phyloP scores from a whole-genome alignment of 2,113 vertebrate species.

The Clupea harengus region DNA sequence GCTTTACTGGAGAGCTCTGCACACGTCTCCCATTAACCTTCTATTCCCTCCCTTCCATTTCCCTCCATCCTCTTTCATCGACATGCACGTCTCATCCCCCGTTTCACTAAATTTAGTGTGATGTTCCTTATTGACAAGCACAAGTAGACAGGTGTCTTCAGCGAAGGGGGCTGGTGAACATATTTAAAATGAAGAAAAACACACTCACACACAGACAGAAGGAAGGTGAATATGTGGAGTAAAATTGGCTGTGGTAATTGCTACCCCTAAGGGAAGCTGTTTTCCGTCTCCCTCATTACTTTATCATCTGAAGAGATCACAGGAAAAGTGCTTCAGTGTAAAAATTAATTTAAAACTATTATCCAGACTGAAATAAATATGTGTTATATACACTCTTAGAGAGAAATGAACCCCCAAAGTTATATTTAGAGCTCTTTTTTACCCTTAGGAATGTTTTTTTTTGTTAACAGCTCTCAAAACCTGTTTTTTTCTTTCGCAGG shows the following conservation, averaged over 20 bases:
- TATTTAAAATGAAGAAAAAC: not conserved
- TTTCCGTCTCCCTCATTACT: constrained; percentile 18
- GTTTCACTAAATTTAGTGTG: not conserved
- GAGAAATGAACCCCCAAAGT: not conserved
- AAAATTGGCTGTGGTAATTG: constrained; percentile 30
- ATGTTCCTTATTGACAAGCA: not conserved
- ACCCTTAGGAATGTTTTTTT: not conserved
- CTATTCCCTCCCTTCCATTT: not conserved
- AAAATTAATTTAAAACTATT: constrained; percentile 16
- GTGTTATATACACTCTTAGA: not conserved
- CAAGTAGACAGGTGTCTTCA: not conserved
- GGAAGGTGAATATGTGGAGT: not conserved
- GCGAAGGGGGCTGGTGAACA: not conserved
- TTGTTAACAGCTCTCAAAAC: not conserved
- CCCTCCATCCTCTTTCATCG: not conserved
- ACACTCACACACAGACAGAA: not conserved
- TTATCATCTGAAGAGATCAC: constrained; percentile 36
- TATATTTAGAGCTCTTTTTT: not conserved
- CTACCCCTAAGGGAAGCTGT: constrained; percentile 21
- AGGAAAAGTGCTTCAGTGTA: constrained; percentile 37
- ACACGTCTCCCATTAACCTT: not conserved
- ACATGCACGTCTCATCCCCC: not conserved
- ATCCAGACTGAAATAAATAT: not conserved
- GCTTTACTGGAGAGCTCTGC: not conserved
- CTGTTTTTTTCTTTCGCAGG: not conserved